These are phyloP conservation scores for Ceratoteleas bidentatus DNA, from an alignment of 1,140 invertebrate species.

Conservation along the genomic window DNA sequence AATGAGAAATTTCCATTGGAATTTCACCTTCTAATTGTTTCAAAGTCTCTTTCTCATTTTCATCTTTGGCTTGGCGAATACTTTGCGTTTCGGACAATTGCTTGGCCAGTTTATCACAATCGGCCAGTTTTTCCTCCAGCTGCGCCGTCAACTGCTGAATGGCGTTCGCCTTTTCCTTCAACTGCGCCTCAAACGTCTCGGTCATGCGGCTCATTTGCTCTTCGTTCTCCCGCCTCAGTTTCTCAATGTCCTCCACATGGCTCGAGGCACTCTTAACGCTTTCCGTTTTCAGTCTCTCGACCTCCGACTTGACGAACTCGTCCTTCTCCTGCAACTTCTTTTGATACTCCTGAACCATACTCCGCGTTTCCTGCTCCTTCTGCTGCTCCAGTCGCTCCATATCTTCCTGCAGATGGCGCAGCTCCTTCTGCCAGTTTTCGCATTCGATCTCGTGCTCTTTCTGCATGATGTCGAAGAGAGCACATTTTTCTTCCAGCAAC, in stretches of 20 bases:
- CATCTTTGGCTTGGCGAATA: constrained; percentile 64
- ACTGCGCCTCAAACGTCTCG: constrained; percentile 78
- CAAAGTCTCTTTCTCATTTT: constrained; percentile 64
- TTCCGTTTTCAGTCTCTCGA: constrained; percentile 72
- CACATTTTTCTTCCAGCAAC: constrained; percentile 70
- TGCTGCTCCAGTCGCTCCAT: constrained; percentile 70
- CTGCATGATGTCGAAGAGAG: constrained; percentile 72
- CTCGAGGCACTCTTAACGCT: constrained; percentile 64
- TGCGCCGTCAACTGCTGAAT: constrained; percentile 74
- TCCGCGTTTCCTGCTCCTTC: constrained; percentile 64
- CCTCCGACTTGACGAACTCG: constrained; percentile 66
- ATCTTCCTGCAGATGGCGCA: constrained; percentile 74
- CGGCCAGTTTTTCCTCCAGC: constrained; percentile 78
- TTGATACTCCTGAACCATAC: constrained; percentile 64
- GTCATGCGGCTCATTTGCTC: constrained; percentile 79
- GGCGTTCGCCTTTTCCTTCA: constrained; percentile 79
- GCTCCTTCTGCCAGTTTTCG: constrained; percentile 75
- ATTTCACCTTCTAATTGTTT: constrained; percentile 71
- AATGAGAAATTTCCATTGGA: no score
- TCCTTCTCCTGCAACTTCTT: constrained; percentile 73
- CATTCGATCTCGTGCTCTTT: constrained; percentile 71
- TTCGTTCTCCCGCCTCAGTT: constrained; percentile 78
- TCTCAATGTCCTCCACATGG: constrained; percentile 64
- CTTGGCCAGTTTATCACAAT: constrained; percentile 79
- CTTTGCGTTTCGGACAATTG: constrained; percentile 72